Base-by-base conservation (phyloP, 2,888 invertebrate genomes). In the Herminia tarsipennalis region DNA sequence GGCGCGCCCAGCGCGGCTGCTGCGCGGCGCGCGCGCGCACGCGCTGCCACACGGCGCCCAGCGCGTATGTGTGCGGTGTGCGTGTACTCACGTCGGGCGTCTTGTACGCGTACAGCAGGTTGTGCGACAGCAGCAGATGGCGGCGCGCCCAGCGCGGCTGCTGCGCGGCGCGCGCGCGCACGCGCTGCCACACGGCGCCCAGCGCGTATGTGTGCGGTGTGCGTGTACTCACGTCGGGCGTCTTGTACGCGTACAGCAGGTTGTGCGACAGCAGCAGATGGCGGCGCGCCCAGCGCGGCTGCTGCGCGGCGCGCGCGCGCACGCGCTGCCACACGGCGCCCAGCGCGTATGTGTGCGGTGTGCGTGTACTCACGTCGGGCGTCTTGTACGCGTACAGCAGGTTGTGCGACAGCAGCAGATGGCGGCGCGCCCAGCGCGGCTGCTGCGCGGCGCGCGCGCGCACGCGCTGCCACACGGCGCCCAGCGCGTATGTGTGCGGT, bases 161-260 rank as follows among this genome's bases (percentile, higher is more conserved):
- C 33, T 20, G 32, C n/a, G 46, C 0, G 37, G 17, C 42, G 12
- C 70, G 56, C 38, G 67, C 70, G 0, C 74, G 73, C 66, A 76
- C 76, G 4, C 78, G 71, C 72, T 81, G 77, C 76, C 76, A 76
- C 66, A 72, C 76, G 51, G 64, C 67, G 63, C 81, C 78, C 43
- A 66, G 62, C 53, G 78, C 81, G 3, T 8, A 4, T 1, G 20
- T 8, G 8, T 8, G 1, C 5, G 9, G 18, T 20, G 44, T 56
- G 21, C 61, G 56, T 49, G 57, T 44, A 51, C 60, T n/a, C 29
- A 56, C 61, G 33, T 58, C 29, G 1, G 73, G 68, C 39, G 70
- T 50, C 40, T 76, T 70, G 74, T 77, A 88, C 2, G 86, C 87
- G 77, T 84, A 84, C n/a, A 87, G 82, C 75, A 79, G 66, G 75